phyloP scores from a whole-genome alignment of 2,797 vertebrate species.

The Paguma larvata region DNA sequence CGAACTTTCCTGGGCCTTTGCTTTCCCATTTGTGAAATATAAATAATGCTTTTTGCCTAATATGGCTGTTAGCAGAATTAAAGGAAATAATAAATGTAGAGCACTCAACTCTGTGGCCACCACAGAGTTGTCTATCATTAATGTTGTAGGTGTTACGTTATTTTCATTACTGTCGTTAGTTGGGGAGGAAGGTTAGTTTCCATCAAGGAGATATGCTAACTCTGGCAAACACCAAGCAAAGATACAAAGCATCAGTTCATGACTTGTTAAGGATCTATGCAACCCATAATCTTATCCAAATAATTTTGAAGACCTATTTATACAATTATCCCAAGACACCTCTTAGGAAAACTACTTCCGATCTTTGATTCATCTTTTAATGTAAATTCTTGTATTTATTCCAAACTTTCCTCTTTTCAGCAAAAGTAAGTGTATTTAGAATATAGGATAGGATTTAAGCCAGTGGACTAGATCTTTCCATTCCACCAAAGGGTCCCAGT shows the following conservation, averaged over 20 bases:
- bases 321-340: not conserved
- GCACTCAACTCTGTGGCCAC: not conserved
- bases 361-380: not conserved
- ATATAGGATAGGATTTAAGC: not conserved
- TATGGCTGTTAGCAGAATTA: not conserved
- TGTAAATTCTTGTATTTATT: not conserved
- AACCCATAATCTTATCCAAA: not conserved
- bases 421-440: not conserved
- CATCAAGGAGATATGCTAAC: not conserved
- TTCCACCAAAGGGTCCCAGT: not conserved
- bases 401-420: not conserved
- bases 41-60: not conserved
- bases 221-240: not conserved
- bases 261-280: not conserved
- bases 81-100: not conserved
- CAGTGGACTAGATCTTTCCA: not conserved
- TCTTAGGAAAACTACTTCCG: not conserved
- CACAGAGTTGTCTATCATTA: not conserved
- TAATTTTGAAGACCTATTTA: not conserved
- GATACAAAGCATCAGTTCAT: not conserved
- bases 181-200: not conserved
- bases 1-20: not conserved
- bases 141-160: not conserved
- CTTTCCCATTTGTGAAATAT: not conserved
- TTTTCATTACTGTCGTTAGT: not conserved